phyloP scores from a whole-genome alignment of 2,113 vertebrate genomes.

The Python bivittatus region DNA sequence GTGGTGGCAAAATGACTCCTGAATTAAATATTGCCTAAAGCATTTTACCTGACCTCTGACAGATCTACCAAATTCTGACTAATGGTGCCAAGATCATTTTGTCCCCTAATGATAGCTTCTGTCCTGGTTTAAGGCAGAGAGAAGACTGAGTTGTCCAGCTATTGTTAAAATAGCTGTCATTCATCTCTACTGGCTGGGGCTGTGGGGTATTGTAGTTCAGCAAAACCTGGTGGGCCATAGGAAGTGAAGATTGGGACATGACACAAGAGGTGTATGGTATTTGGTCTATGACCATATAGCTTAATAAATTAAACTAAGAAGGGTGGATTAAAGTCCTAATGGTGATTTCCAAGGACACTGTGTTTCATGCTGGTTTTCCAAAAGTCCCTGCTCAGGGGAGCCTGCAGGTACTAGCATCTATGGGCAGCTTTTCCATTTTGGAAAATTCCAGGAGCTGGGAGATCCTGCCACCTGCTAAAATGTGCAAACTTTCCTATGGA shows the following conservation, averaged over 20 bases:
- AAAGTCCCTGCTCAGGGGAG: not conserved
- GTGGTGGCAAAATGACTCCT: not conserved
- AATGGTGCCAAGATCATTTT: not conserved
- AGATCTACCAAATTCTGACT: too few species aligned
- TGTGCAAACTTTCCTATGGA: not conserved
- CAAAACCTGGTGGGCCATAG: not conserved
- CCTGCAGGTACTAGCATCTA: not conserved
- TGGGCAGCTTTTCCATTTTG: not conserved
- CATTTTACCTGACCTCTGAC: too few species aligned
- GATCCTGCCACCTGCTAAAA: not conserved
- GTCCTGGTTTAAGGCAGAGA: not conserved
- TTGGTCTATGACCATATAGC: not conserved
- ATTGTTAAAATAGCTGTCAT: not conserved
- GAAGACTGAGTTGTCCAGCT: not conserved
- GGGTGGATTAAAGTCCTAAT: not conserved
- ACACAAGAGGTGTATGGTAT: not conserved
- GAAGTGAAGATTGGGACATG: not conserved
- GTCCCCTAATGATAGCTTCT: not conserved
- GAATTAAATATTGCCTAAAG: not conserved
- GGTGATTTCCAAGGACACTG: not conserved
- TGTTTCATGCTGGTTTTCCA: not conserved
- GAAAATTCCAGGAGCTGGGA: not conserved
- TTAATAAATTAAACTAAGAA: not conserved
- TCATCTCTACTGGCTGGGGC: not conserved
- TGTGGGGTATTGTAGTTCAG: not conserved